Evolutionary conservation across 2,113 vertebrate species (phyloP), one percentile per base, ranked within the genome.

Genomic region (Sardina pilchardus): DNA sequence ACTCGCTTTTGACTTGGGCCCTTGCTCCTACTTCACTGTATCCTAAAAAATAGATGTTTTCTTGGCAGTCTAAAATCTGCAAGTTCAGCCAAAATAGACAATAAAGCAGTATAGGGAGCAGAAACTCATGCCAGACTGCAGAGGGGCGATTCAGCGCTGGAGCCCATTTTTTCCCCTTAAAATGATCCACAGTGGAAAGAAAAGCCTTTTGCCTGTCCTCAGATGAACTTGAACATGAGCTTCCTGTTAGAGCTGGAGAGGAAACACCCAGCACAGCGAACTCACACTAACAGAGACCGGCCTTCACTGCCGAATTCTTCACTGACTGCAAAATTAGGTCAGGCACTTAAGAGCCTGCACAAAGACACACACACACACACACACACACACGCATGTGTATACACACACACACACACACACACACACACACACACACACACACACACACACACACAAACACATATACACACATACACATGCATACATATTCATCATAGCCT

Each of bases 171-270:
- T 87, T 48, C 87, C 89, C 59, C 92, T 90, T 91, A 85, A 93
- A 95, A 93, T 95, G 95, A 96, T 96, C 96, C 95, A 95, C 94
- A 94, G 71, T 95, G 95, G 96, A 96, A 95, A 91, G 92, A 96
- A 96, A 96, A 95, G 92, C 94, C 92, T 92, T 94, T 94, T 95
- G 93, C 95, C 92, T 96, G 95, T 97, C 96, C 96, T 96, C 94
- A 93, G 93, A 94, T 96, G 96, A 97, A 97, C 96, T 95, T 90
- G 90, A 89, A 94, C 93, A 94, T 94, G 93, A 95, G 95, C 95
- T 96, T 96, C 96, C 95, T 96, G 95, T 96, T 96, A 94, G 93
- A 94, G 91, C 94, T 94, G 90, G 92, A 93, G 90, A 89, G 92
- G 96, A 96, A 95, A 95, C 95, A 96, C 95, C 93, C 92, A 95